These are phyloP conservation scores for Actinernus sp. DNA, from an alignment of 92 coral and sea anemone species.

Conservation along the genomic window DNA sequence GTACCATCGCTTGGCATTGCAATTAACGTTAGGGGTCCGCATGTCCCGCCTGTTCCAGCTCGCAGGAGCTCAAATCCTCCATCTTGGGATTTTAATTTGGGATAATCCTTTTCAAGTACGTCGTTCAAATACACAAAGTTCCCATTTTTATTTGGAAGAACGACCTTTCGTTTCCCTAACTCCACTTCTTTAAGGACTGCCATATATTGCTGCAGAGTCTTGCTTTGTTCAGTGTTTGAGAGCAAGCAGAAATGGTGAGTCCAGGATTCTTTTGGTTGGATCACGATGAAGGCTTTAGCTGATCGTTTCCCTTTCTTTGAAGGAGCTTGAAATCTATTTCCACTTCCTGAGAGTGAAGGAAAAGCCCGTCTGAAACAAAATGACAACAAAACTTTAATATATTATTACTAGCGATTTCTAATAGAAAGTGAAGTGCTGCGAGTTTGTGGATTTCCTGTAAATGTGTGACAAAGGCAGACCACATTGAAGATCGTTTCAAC, in stretches of 20 bases:
- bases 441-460: too few relatives aligned
- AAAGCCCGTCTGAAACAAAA: too few relatives aligned
- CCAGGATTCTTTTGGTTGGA: slow-evolving; percentile 41
- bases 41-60: slow-evolving; percentile 37
- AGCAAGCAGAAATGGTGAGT: slow-evolving; percentile 46
- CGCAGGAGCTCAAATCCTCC: slow-evolving; percentile 51
- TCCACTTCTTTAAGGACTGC: slow-evolving; percentile 39
- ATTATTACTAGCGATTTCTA: too few relatives aligned
- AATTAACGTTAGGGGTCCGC: slow-evolving; percentile 27
- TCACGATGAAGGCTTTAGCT: slow-evolving; percentile 3
- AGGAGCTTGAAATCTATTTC: slow-evolving; percentile 9
- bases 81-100: slow-evolving; percentile 28
- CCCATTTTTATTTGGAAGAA: slow-evolving; percentile 23
- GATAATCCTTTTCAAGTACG: slow-evolving; percentile 27
- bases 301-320: slow-evolving; percentile 23
- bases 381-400: too few relatives aligned
- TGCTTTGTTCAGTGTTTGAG: slow-evolving; percentile 10
- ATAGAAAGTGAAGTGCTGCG: too few relatives aligned
- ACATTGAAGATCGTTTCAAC: too few relatives aligned
- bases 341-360: too few relatives aligned
- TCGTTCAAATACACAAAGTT: slow-evolving; percentile 15
- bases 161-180: slow-evolving; percentile 5
- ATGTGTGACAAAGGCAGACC: too few relatives aligned
- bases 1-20: slow-evolving; percentile 29
- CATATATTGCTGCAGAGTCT: slow-evolving; percentile 19